Percentiles rank a stretch among this genome's conserved stretches.
Conservation (phyloP, 2,888 invertebrate genomes). For the Brachyptera risi region DNA sequence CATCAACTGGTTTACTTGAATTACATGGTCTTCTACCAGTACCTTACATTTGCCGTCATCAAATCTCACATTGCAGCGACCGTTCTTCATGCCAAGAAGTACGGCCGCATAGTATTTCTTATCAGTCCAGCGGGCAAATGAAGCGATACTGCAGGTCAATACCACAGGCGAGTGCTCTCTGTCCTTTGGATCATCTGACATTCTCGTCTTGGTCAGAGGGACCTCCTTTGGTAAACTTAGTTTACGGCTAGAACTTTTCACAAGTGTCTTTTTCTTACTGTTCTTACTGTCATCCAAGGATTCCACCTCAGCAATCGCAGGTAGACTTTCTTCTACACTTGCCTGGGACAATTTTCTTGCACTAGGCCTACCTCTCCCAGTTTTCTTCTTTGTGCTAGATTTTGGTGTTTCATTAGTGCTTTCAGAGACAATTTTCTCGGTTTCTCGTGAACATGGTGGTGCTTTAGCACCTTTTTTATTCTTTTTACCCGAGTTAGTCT, state of each 20-base stretch:
- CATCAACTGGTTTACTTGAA: constrained; percentile 40
- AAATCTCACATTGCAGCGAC: constrained; percentile 59
- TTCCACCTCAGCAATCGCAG: not conserved
- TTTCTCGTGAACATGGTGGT: no score
- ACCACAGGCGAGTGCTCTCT: not conserved
- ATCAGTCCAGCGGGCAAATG: constrained; percentile 65
- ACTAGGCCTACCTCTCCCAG: not conserved
- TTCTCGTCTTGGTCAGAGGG: no score
- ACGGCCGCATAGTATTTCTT: constrained; percentile 63
- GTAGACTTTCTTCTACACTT: not conserved
- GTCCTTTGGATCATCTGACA: not conserved
- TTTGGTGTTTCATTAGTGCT: not conserved
- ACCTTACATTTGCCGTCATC: constrained; percentile 59
- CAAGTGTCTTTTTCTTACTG: no score
- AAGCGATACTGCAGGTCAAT: constrained; percentile 36
- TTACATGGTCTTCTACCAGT: constrained; percentile 57
- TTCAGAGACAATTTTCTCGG: not conserved
- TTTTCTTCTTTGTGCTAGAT: not conserved
- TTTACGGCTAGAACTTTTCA: no score
- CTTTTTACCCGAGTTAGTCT: no score
- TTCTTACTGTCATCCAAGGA: not conserved
- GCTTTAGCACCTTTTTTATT: no score
- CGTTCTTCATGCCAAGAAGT: constrained; percentile 52
- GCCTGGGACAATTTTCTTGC: not conserved
- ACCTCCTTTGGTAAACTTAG: no score